Conservation (phyloP, 2,113 vertebrate genomes). For the Datnioides undecimradiatus region DNA sequence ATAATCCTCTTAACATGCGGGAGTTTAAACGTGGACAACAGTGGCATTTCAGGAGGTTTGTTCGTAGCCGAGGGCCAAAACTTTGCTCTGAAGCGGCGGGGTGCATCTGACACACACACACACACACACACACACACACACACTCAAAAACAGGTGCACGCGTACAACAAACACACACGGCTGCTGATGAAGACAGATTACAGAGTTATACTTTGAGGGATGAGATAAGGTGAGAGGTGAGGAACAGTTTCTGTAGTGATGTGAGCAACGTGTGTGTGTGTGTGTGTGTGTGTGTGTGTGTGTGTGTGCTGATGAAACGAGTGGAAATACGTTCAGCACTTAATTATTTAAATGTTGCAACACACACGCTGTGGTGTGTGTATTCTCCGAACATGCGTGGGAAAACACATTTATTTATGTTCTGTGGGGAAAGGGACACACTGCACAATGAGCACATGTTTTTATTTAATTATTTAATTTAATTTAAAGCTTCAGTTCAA, state of each 20-base stretch:
- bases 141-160: background rate
- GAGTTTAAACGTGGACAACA: conserved; percentile 24
- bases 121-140: background rate
- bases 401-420: background rate
- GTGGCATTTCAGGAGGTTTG: conserved; percentile 25
- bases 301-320: conserved; percentile 43
- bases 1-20: conserved; percentile 44
- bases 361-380: background rate
- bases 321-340: conserved; percentile 21
- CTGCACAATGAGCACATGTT: too few species aligned
- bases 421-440: too few species aligned
- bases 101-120: background rate
- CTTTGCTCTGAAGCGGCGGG: conserved; percentile 9
- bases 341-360: background rate
- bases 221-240: conserved; percentile 38
- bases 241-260: background rate
- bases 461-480: too few species aligned
- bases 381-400: background rate
- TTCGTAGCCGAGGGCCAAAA: conserved; percentile 36
- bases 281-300: conserved; percentile 20
- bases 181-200: background rate
- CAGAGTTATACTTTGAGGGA: background rate
- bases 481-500: background rate
- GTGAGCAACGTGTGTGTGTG: conserved; percentile 16
- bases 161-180: background rate